A percentile compares a stretch with the other conserved stretches of the same genome.
Evolutionary conservation across 2,113 vertebrate species (phyloP).

Genomic region (Melozone crissalis): DNA sequence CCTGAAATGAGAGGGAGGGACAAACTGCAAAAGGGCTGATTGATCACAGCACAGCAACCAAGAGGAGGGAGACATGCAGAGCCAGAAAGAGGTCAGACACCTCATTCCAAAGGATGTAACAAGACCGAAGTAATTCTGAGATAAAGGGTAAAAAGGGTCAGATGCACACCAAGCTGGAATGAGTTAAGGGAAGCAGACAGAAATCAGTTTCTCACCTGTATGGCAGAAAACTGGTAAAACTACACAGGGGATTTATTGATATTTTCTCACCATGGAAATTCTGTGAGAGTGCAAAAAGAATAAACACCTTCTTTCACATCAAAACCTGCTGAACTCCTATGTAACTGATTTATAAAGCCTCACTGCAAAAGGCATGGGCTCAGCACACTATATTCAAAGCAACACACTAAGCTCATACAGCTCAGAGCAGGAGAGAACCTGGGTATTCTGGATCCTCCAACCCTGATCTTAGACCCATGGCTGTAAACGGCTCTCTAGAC

Average conservation of each 20-base stretch:
- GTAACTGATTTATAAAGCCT: neutral
- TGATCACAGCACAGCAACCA: neutral
- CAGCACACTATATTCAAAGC: neutral
- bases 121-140: neutral
- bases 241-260: neutral
- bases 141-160: neutral
- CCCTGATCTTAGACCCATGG: neutral
- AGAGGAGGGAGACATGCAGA: neutral
- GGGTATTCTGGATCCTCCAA: neutral
- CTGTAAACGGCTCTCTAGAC: neutral
- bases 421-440: neutral
- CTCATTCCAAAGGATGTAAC: neutral
- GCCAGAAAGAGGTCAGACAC: neutral
- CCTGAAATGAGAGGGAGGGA: neutral
- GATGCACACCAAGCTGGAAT: neutral
- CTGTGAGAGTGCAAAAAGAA: neutral
- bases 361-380: neutral
- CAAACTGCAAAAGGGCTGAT: slow-evolving; percentile 11
- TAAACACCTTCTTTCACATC: neutral
- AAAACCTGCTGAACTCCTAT: neutral
- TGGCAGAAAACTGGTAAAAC: neutral
- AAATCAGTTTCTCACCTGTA: neutral
- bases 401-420: neutral
- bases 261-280: neutral
- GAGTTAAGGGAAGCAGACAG: neutral